Percentiles rank a stretch among this genome's conserved stretches.
Conservation (phyloP, 2,888 invertebrate species). For the Psylliodes chrysocephalus region DNA sequence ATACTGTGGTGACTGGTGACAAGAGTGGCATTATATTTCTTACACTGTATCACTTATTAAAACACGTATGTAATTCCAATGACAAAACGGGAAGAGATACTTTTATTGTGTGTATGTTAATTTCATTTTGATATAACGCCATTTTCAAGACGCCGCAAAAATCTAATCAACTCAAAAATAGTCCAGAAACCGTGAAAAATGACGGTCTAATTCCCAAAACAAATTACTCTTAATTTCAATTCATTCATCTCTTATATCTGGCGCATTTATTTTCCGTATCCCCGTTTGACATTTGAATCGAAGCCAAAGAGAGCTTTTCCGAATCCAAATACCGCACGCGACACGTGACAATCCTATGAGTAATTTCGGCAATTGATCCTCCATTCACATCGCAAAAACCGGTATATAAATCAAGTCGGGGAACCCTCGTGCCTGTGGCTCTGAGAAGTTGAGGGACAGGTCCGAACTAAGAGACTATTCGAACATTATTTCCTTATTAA, state of each 20-base stretch:
- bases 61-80: too few relatives aligned
- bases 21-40: too few relatives aligned
- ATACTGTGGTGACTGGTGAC: too few relatives aligned
- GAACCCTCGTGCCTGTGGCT: background rate
- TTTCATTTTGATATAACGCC: too few relatives aligned
- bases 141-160: too few relatives aligned
- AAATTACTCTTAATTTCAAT: background rate
- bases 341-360: slow-evolving; percentile 19
- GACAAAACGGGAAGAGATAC: too few relatives aligned
- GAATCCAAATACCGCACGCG: slow-evolving; percentile 12
- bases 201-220: background rate
- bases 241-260: slow-evolving; percentile 2
- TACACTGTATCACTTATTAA: too few relatives aligned
- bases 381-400: slow-evolving; percentile 14
- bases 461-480: background rate
- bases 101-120: too few relatives aligned
- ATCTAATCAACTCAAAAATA: too few relatives aligned
- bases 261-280: slow-evolving; percentile 3
- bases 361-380: slow-evolving; percentile 22
- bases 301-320: slow-evolving; percentile 1
- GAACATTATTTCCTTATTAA: too few relatives aligned
- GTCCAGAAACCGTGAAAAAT: too few relatives aligned
- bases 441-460: background rate
- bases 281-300: slow-evolving; percentile 16
- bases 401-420: slow-evolving; percentile 7